Evolutionary conservation across 37 sponge, comb jelly and placozoan species (phyloP).

Genomic region (Tethya wilhelma): DNA sequence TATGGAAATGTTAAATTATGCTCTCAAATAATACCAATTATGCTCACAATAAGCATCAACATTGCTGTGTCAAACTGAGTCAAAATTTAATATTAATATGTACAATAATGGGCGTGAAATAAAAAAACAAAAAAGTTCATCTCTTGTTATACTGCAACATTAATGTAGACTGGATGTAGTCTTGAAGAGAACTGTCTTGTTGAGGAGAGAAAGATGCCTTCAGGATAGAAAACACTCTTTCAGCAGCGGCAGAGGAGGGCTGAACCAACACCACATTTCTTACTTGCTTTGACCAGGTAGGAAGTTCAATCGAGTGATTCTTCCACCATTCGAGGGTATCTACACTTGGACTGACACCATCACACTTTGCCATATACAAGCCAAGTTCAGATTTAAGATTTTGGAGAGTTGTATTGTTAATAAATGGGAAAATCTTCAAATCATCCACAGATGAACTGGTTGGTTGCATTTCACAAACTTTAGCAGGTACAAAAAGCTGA

Average conservation of each 20-base stretch:
- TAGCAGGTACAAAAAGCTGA: conserved; percentile 6
- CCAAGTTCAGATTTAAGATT: conserved; percentile 25
- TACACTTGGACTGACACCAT: not conserved
- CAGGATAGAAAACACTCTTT: conserved; percentile 23
- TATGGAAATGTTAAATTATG: too few species aligned
- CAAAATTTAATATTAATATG: too few species aligned
- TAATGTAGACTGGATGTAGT: too few species aligned
- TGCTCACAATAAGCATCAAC: too few species aligned
- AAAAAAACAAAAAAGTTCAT: too few species aligned
- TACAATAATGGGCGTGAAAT: too few species aligned
- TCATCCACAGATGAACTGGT: conserved; percentile 13
- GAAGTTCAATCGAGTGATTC: conserved; percentile 1
- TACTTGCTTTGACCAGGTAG: not conserved
- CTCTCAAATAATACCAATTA: too few species aligned
- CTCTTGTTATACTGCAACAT: too few species aligned
- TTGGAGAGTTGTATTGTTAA: too few species aligned
- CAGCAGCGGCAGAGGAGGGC: conserved; percentile 30
- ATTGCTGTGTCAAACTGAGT: too few species aligned
- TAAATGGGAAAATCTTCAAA: conserved; percentile 2
- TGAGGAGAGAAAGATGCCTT: too few species aligned
- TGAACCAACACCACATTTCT: conserved; percentile 8
- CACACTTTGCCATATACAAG: conserved; percentile 10
- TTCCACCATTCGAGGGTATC: not conserved
- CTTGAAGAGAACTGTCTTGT: too few species aligned
- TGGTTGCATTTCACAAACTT: not conserved